Conservation (phyloP, 2,888 invertebrate genomes). For the Drosophila birchii region DNA sequence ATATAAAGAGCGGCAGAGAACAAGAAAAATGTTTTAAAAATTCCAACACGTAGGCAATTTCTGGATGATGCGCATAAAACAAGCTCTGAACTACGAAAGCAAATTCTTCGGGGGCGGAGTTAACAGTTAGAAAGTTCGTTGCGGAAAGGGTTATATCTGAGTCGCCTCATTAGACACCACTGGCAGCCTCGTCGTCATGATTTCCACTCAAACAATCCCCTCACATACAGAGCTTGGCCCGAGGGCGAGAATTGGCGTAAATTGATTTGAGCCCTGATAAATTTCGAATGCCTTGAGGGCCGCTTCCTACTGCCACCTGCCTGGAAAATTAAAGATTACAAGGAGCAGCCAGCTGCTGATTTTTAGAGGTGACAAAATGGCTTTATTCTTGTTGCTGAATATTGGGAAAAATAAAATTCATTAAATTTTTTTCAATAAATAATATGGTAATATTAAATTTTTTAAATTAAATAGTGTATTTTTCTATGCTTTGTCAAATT, state of each 20-base stretch:
- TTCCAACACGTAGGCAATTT: slow-evolving; percentile 74
- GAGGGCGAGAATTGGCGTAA: slow-evolving; percentile 50
- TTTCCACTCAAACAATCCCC: slow-evolving; percentile 39
- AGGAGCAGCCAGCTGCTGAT: slow-evolving; percentile 5
- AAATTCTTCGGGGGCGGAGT: slow-evolving; percentile 39
- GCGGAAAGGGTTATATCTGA: slow-evolving; percentile 39
- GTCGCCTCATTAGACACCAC: slow-evolving; percentile 51
- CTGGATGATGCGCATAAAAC: slow-evolving; percentile 70
- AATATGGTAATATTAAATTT: too few species aligned
- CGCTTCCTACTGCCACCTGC: slow-evolving; percentile 43
- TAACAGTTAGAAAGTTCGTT: slow-evolving; percentile 28
- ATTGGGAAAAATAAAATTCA: neutral
- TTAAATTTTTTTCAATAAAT: too few species aligned
- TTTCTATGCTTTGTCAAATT: too few species aligned
- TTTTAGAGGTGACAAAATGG: slow-evolving; percentile 2
- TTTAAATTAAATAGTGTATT: too few species aligned
- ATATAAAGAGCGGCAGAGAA: slow-evolving; percentile 31
- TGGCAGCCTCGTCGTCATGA: slow-evolving; percentile 25
- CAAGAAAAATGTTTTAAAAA: slow-evolving; percentile 73
- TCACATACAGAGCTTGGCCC: slow-evolving; percentile 43
- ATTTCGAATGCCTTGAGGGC: slow-evolving; percentile 45
- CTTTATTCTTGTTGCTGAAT: neutral
- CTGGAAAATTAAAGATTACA: slow-evolving; percentile 63
- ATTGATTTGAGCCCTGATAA: slow-evolving; percentile 69
- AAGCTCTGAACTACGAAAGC: slow-evolving; percentile 53